These are phyloP conservation scores for Felis catus DNA, from an alignment of 2,113 vertebrate species.

Conservation along the genomic window F.catus_Fca126_mat1.0 CM031421.1:62958001-62958500, in stretches of 20 bases:
- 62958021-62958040: too few relatives aligned
- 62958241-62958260: neutral
- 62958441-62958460: neutral
- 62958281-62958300: neutral
- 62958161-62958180: too few relatives aligned
- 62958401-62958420: neutral
- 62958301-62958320: neutral
- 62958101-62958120: too few relatives aligned
- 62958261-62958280: neutral
- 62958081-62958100: too few relatives aligned
- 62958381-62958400: neutral
- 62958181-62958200: neutral
- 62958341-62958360: neutral
- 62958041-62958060: too few relatives aligned
- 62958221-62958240: neutral
- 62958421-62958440: neutral
- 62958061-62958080: too few relatives aligned
- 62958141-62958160: too few relatives aligned
- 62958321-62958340: neutral
- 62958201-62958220: neutral
- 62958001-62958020: too few relatives aligned
- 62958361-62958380: neutral
- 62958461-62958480: neutral
- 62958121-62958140: too few relatives aligned
- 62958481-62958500: neutral